Evolutionary conservation across 2,113 vertebrate species (phyloP).

Genomic region (Xiphophorus maculatus): DNA sequence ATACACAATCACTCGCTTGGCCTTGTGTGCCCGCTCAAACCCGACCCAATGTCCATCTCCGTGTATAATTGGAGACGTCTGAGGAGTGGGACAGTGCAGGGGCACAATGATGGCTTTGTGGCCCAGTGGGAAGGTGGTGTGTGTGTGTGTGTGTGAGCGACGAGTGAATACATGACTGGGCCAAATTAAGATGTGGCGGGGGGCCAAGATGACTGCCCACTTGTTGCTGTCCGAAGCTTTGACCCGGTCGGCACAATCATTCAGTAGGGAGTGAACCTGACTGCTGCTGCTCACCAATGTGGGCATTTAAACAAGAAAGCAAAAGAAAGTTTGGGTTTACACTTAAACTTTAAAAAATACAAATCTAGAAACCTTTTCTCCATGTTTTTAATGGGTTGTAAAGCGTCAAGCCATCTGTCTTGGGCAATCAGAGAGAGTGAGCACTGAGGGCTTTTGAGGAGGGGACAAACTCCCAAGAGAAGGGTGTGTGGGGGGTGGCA

Average conservation of each 20-base stretch:
- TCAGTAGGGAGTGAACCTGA: conserved; percentile 57
- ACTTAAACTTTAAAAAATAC: background rate
- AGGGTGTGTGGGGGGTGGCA: conserved; percentile 46
- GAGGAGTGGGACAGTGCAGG: conserved; percentile 66
- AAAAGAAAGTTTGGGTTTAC: background rate
- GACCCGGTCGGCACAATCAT: conserved; percentile 52
- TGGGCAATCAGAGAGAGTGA: conserved; percentile 70
- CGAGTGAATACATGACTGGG: conserved; percentile 77
- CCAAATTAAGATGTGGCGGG: conserved; percentile 84
- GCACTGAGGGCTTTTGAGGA: conserved; percentile 72
- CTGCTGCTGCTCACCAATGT: conserved; percentile 36
- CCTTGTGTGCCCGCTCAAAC: conserved; percentile 41
- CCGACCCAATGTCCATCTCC: conserved; percentile 75
- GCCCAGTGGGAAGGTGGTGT: conserved; percentile 68
- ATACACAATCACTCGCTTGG: conserved; percentile 15
- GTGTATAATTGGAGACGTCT: conserved; percentile 85
- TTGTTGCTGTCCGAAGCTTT: conserved; percentile 65
- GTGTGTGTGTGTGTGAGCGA: conserved; percentile 19
- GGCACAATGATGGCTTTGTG: conserved; percentile 91
- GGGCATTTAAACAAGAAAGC: conserved; percentile 28
- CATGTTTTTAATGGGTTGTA: conserved; percentile 26
- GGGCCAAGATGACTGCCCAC: conserved; percentile 81
- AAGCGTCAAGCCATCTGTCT: conserved; percentile 83
- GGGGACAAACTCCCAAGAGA: conserved; percentile 79
- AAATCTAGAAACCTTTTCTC: background rate